phyloP scores from a whole-genome alignment of 1,140 invertebrate species.

The Drosophila neocordata region DNA sequence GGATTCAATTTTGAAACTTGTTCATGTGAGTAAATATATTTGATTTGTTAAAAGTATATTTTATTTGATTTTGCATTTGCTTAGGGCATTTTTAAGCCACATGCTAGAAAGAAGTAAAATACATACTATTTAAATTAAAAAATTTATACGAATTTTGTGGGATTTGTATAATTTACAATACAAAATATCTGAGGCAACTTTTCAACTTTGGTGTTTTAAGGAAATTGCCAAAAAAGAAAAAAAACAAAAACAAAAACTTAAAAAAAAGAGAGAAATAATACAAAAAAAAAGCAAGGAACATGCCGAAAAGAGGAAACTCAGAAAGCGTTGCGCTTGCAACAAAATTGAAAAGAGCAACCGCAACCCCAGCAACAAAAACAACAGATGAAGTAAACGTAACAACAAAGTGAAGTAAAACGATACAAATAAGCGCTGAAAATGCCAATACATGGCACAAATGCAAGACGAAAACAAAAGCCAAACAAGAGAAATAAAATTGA shows the following conservation, averaged over 20 bases:
- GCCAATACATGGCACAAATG: constrained; percentile 72
- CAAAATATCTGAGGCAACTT: constrained; percentile 60
- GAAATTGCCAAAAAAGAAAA: constrained; percentile 67
- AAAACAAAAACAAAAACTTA: constrained; percentile 19
- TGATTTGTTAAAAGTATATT: background rate
- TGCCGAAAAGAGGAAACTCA: constrained; percentile 24
- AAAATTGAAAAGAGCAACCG: constrained; percentile 65
- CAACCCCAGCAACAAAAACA: constrained; percentile 43
- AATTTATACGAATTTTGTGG: constrained; percentile 33
- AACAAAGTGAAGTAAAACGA: constrained; percentile 75
- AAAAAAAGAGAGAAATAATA: constrained; percentile 7
- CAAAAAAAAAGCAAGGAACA: constrained; percentile 40
- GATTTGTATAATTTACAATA: constrained; percentile 45
- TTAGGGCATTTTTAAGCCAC: constrained; percentile 49
- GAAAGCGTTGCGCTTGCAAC: constrained; percentile 60
- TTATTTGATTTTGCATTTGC: background rate
- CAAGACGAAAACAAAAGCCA: constrained; percentile 45
- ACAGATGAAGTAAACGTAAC: constrained; percentile 45
- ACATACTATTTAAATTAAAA: background rate
- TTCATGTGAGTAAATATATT: constrained; percentile 87
- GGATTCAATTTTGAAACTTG: constrained; percentile 97
- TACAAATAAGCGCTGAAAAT: constrained; percentile 78
- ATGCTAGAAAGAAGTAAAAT: constrained; percentile 11
- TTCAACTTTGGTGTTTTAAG: constrained; percentile 72
- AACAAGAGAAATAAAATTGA: constrained; percentile 31